Evolutionary conservation across 2,113 vertebrate species (phyloP).

Genomic region (Ailuropoda melanoleuca): DNA sequence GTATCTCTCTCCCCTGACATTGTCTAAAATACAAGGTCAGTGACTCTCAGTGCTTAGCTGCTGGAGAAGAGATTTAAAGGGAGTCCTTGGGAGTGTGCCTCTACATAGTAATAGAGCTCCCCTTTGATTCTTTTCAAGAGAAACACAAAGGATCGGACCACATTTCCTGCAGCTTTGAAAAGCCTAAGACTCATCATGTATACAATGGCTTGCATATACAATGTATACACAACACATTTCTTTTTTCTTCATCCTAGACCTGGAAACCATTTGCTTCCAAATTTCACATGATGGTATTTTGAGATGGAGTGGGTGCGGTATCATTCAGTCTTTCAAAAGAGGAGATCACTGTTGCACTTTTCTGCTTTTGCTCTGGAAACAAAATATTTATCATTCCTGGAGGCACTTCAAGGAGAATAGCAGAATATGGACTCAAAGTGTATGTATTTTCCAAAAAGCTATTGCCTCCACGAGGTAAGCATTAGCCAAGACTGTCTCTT

Average conservation of each 20-base stretch:
- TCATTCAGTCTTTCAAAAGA: background rate
- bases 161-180: conserved; percentile 19
- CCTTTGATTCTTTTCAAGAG: conserved; percentile 49
- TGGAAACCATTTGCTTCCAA: conserved; percentile 48
- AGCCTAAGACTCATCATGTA: background rate
- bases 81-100: background rate
- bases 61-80: conserved; percentile 47
- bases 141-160: background rate
- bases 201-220: background rate
- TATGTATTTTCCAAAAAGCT: conserved; percentile 59
- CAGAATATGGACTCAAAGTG: background rate
- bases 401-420: conserved; percentile 7
- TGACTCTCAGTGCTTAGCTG: background rate
- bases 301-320: background rate
- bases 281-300: background rate
- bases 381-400: conserved; percentile 55
- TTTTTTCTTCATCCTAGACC: conserved; percentile 46
- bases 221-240: conserved; percentile 23
- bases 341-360: background rate
- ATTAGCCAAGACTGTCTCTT: background rate
- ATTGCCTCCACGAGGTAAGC: background rate
- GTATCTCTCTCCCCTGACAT: background rate
- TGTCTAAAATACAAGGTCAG: conserved; percentile 31
- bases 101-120: background rate
- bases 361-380: conserved; percentile 27